Base-by-base conservation (phyloP, 2,797 vertebrate genomes). In the Clarias platycephalus region DNA sequence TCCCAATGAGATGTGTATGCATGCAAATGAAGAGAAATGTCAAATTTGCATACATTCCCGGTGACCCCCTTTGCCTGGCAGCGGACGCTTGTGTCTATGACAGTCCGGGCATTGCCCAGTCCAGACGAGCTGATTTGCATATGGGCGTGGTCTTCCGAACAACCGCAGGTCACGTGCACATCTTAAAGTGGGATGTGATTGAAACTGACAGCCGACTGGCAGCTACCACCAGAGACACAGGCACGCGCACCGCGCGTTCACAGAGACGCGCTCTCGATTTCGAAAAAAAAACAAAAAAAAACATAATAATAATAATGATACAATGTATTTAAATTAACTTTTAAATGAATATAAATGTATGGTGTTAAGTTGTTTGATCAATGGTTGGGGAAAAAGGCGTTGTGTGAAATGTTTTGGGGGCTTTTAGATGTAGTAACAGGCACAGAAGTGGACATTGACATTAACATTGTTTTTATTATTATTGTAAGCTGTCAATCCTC, bases 21-120 rank as follows among this genome's bases (percentile, higher is more conserved):
- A 97, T 97, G 96, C 94, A 97, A 97, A 98, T 97, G 88, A 95
- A 94, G 91, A 92, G 93, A 98, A 99, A 99, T 98, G 97, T 98
- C 97, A 98, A 93, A 98, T 97, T 97, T 97, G 96, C 97, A 98
- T 98, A 97, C 91, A 97, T 96, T 96, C 95, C 94, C 94, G 95
- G 92, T 95, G 95, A 96, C 95, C 96, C 75, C 93, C 93, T 92
- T 94, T 83, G 89, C 94, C 96, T 96, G 91, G 90, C 89, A 96
- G 96, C 96, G 92, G 95, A 94, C 86, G 93, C 93, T 95, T 92
- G 91, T 93, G 91, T 94, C 87, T 93, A 95, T 97, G 96, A 96
- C 96, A 96, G 96, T 95, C 95, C 94, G 94, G 94, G 95, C 92
- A 92, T 90, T 92, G 92, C 95, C 94, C 93, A 95, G 96, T 95